These are phyloP conservation scores for Marisa cornuarietis DNA, from an alignment of 1,140 invertebrate species.

Conservation along the genomic window DNA sequence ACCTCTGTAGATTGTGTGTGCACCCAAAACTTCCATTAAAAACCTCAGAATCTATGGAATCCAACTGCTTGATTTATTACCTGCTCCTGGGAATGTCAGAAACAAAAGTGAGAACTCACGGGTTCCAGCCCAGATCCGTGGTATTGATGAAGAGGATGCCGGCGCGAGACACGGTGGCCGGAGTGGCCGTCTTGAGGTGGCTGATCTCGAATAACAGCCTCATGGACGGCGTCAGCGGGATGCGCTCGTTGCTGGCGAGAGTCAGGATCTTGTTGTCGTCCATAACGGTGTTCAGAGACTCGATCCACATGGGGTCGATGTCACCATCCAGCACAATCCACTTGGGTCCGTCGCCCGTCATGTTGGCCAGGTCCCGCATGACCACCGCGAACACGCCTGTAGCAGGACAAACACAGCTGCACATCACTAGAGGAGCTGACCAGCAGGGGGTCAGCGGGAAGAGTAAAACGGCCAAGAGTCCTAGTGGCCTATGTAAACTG, in stretches of 20 bases:
- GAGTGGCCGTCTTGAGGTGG: constrained; percentile 92
- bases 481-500: too few relatives aligned
- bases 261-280: constrained; percentile 83
- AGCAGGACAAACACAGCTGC: background rate
- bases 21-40: too few relatives aligned
- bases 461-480: too few relatives aligned
- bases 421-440: too few relatives aligned
- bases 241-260: constrained; percentile 94
- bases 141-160: constrained; percentile 78
- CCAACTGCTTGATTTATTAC: too few relatives aligned
- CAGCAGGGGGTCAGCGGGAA: too few relatives aligned
- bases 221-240: constrained; percentile 92
- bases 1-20: too few relatives aligned
- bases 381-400: constrained; percentile 88
- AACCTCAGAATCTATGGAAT: too few relatives aligned
- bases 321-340: constrained; percentile 97
- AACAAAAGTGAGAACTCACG: constrained; percentile 73
- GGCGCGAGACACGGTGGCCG: constrained; percentile 94
- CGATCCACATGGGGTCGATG: constrained; percentile 99
- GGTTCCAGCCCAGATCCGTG: constrained; percentile 96
- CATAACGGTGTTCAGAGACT: constrained; percentile 85
- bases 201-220: constrained; percentile 96
- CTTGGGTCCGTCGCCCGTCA: constrained; percentile 85
- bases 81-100: background rate
- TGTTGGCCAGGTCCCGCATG: constrained; percentile 93